A percentile compares a stretch with the other conserved stretches of the same genome.
Conservation (phyloP, 2,888 invertebrate species). For the Drosophila picticornis region DNA sequence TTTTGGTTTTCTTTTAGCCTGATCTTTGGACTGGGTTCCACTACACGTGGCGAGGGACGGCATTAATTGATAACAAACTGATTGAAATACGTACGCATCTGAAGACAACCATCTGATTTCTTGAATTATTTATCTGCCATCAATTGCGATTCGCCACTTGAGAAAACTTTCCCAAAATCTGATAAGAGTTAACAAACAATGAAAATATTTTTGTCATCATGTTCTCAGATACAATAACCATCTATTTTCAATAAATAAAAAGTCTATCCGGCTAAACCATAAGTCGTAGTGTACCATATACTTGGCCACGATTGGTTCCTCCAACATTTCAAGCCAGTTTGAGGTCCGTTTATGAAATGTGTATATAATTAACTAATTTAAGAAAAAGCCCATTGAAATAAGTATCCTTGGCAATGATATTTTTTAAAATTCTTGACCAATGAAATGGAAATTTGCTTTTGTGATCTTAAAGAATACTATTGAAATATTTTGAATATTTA, state of each 20-base stretch:
- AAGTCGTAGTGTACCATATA: neutral
- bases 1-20: slow-evolving; percentile 15
- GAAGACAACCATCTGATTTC: neutral
- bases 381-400: neutral
- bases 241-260: slow-evolving; percentile 2
- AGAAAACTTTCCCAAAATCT: slow-evolving; percentile 33
- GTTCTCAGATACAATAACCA: slow-evolving; percentile 17
- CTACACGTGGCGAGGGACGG: slow-evolving; percentile 21
- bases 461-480: neutral
- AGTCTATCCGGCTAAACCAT: neutral
- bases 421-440: neutral
- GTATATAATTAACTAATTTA: neutral
- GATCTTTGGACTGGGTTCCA: slow-evolving; percentile 26
- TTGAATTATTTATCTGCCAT: slow-evolving; percentile 19
- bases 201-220: slow-evolving; percentile 23
- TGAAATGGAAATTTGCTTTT: too few species aligned
- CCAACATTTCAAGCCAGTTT: neutral
- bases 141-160: slow-evolving; percentile 20
- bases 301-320: neutral
- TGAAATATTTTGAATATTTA: neutral
- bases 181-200: slow-evolving; percentile 22
- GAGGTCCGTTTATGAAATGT: neutral
- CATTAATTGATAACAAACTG: slow-evolving; percentile 37
- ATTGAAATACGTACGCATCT: slow-evolving; percentile 19
- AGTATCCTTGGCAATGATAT: neutral